phyloP scores from a whole-genome alignment of 2,888 invertebrate species.

The Drosophila pseudotakahashii region DNA sequence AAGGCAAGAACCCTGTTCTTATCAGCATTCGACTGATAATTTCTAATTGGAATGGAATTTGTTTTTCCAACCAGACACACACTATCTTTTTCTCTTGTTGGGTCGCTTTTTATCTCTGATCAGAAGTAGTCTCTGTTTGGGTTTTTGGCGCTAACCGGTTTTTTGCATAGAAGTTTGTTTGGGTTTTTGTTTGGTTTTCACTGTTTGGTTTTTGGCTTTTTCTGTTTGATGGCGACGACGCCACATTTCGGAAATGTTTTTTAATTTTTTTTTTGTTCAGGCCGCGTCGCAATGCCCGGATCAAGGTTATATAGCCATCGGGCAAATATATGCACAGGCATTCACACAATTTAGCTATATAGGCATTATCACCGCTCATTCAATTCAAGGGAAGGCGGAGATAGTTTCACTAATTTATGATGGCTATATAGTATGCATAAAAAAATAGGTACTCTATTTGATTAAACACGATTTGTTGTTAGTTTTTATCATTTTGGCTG shows the following conservation, averaged over 20 bases:
- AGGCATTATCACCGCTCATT: conserved; percentile 25
- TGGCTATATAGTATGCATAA: conserved; percentile 1
- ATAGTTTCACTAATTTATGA: conserved; percentile 38
- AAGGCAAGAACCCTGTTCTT: conserved; percentile 13
- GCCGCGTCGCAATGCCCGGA: conserved; percentile 35
- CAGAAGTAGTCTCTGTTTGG: conserved; percentile 42
- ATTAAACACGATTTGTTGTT: conserved; percentile 16
- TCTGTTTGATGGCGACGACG: conserved; percentile 17
- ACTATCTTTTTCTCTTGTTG: conserved; percentile 1
- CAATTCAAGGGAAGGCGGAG: conserved; percentile 11
- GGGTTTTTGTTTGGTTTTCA: conserved; percentile 43
- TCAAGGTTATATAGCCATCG: conserved; percentile 40
- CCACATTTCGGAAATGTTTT: conserved; percentile 33
- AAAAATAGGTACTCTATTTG: conserved; percentile 1
- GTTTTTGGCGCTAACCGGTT: conserved; percentile 38
- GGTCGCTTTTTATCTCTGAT: conserved; percentile 21
- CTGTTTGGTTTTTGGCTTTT: conserved; percentile 24
- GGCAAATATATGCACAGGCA: conserved; percentile 30
- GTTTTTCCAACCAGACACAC: conserved; percentile 12
- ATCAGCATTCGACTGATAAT: conserved; percentile 46
- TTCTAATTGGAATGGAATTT: conserved; percentile 32
- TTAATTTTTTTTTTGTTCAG: conserved; percentile 27
- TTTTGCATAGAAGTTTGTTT: conserved; percentile 50
- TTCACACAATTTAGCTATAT: conserved; percentile 17
- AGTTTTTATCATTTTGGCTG: conserved; percentile 1